A percentile compares a stretch with the other conserved stretches of the same genome.
phyloP scores from a whole-genome alignment of 2,888 invertebrate genomes.

The Drosophila longiperda region DNA sequence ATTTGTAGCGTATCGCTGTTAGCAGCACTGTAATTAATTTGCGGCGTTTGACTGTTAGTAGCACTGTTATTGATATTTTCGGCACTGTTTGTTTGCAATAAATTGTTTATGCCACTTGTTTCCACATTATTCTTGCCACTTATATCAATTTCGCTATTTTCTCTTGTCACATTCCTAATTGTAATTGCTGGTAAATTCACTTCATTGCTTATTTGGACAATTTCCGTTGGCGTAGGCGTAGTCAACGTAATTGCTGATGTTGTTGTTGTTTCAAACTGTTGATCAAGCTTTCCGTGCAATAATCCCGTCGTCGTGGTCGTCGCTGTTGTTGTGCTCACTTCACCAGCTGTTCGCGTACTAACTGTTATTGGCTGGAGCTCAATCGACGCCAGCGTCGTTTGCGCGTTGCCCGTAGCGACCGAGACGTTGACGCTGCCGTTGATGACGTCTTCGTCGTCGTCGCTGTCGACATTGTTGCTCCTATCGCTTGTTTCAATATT shows the following conservation, averaged over 20 bases:
- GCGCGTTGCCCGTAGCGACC: conserved; percentile 34
- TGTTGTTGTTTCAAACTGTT: conserved; percentile 47
- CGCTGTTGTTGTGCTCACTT: conserved; percentile 57
- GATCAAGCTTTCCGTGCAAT: conserved; percentile 42
- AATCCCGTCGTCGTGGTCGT: conserved; percentile 30
- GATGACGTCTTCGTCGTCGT: conserved; percentile 42
- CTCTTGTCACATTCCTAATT: conserved; percentile 47
- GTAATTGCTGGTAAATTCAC: conserved; percentile 69
- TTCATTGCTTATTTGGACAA: conserved; percentile 79
- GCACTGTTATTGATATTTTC: conserved; percentile 38
- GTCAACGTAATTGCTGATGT: conserved; percentile 41
- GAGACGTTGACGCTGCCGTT: conserved; percentile 42
- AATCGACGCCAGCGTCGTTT: conserved; percentile 39
- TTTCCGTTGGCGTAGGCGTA: conserved; percentile 69
- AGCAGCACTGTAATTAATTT: conserved; percentile 38
- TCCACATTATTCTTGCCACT: conserved; percentile 19
- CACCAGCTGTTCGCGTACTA: conserved; percentile 76
- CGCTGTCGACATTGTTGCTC: conserved; percentile 41
- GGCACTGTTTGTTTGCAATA: conserved; percentile 45
- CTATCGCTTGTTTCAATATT: conserved; percentile 57
- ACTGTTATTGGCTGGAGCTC: conserved; percentile 65
- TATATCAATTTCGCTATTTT: conserved; percentile 20
- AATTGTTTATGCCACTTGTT: conserved; percentile 39
- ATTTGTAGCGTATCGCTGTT: conserved; percentile 10
- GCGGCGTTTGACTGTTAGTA: conserved; percentile 5